These are phyloP conservation scores for Gadopsis bispinosus DNA, from an alignment of 2,797 vertebrate species.

Conservation along the genomic window DNA sequence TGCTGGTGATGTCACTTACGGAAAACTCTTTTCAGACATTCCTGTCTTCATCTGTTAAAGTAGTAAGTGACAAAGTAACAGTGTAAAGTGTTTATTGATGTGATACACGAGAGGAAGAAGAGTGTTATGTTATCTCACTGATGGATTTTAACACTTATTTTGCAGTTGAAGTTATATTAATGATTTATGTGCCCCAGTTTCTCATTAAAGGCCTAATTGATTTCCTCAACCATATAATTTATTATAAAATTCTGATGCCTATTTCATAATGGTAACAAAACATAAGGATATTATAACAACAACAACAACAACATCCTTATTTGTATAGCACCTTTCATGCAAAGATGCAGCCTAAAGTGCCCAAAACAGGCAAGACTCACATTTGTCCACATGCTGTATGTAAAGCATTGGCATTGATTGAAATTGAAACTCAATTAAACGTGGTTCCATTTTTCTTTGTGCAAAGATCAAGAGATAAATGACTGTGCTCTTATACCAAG, in stretches of 20 bases:
- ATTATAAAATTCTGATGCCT: background rate
- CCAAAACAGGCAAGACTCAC: background rate
- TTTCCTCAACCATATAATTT: background rate
- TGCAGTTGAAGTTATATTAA: background rate
- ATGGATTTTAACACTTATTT: constrained; percentile 3
- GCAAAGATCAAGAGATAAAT: constrained; percentile 1
- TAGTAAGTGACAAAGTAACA: no score
- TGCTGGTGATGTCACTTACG: background rate
- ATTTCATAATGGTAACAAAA: background rate
- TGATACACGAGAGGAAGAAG: background rate
- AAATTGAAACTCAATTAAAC: background rate
- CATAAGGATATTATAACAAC: background rate
- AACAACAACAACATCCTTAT: background rate
- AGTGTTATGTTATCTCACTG: constrained; percentile 1
- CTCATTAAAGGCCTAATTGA: background rate
- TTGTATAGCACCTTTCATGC: no score
- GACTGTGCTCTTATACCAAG: background rate
- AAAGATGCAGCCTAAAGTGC: background rate
- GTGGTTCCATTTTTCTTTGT: background rate
- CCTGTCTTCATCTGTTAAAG: background rate
- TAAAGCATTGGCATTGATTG: background rate
- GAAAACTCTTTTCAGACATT: background rate
- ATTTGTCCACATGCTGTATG: background rate
- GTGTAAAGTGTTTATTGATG: no score
- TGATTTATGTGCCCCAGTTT: background rate